Conservation (phyloP, 2,888 invertebrate species). For the Lingula anatina region DNA sequence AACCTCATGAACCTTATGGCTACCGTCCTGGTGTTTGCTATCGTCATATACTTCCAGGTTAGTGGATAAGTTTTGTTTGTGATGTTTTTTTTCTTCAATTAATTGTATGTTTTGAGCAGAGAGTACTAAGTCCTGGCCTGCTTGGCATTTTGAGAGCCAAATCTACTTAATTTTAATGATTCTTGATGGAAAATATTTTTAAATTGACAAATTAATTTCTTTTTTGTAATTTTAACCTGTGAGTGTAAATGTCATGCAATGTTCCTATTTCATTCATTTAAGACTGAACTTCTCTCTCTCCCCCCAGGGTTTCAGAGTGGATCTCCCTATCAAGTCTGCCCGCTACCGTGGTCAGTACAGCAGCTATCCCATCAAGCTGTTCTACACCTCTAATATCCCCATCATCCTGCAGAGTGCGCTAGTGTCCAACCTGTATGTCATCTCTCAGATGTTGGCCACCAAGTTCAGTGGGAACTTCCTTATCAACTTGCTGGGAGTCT, state of each 20-base stretch:
- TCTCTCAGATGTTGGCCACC: slow-evolving; percentile 97
- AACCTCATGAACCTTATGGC: slow-evolving; percentile 98
- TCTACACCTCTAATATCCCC: slow-evolving; percentile 99
- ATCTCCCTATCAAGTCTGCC: slow-evolving; percentile 98
- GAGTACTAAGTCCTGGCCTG: too few relatives aligned
- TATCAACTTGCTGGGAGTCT: slow-evolving; percentile 93
- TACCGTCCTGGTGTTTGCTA: slow-evolving; percentile 95
- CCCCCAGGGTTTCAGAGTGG: slow-evolving; percentile 97
- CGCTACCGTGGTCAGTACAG: slow-evolving; percentile 99
- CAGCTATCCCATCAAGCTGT: slow-evolving; percentile 98
- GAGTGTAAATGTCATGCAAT: too few relatives aligned
- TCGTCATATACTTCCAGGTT: slow-evolving; percentile 99
- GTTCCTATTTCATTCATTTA: too few relatives aligned
- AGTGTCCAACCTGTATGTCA: slow-evolving; percentile 98
- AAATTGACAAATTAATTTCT: too few relatives aligned
- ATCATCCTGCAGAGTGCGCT: slow-evolving; percentile 98
- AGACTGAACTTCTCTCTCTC: too few relatives aligned
- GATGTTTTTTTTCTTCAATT: too few relatives aligned
- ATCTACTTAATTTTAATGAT: too few relatives aligned
- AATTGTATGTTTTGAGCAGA: too few relatives aligned
- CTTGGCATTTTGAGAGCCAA: too few relatives aligned
- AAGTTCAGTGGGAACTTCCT: slow-evolving; percentile 97
- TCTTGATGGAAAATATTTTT: too few relatives aligned
- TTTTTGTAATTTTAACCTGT: too few relatives aligned
- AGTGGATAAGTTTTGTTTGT: slow-evolving; percentile 8